phyloP scores from a whole-genome alignment of 2,113 vertebrate genomes.

The Stomatorhinus ivindoensis region DNA sequence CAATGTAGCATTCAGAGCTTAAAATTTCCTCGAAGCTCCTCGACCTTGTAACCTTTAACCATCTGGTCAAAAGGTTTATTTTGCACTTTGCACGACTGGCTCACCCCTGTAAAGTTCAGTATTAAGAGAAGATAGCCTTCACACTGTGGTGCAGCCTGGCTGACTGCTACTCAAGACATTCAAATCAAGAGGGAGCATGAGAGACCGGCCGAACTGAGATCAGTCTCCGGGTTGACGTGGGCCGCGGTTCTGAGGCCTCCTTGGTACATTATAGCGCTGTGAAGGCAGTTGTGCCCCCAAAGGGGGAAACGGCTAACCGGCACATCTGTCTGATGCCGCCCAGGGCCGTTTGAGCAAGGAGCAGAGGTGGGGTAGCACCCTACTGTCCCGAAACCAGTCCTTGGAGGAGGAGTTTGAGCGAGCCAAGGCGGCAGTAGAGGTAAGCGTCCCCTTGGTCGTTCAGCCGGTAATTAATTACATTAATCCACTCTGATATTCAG shows the following conservation, averaged over 20 bases:
- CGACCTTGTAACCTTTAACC: not conserved
- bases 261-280: conserved; percentile 50
- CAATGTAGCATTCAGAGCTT: not conserved
- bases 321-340: conserved; percentile 30
- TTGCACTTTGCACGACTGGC: not conserved
- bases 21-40: conserved; percentile 7
- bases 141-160: not conserved
- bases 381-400: conserved; percentile 91
- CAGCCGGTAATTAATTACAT: not conserved
- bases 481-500: not conserved
- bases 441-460: conserved; percentile 43
- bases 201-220: conserved; percentile 29
- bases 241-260: conserved; percentile 31
- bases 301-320: not conserved
- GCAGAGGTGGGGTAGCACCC: conserved; percentile 76
- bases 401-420: conserved; percentile 97
- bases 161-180: not conserved
- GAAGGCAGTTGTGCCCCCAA: conserved; percentile 35
- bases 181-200: not conserved
- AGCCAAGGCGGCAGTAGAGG: conserved; percentile 97
- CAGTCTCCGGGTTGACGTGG: not conserved
- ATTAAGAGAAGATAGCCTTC: not conserved
- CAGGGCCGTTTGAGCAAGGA: conserved; percentile 83
- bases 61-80: not conserved
- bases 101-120: not conserved